Percentiles rank a stretch among this genome's conserved stretches.
These are phyloP conservation scores for Pollenia labialis DNA, from an alignment of 2,888 invertebrate species.

Conservation along the genomic window DNA sequence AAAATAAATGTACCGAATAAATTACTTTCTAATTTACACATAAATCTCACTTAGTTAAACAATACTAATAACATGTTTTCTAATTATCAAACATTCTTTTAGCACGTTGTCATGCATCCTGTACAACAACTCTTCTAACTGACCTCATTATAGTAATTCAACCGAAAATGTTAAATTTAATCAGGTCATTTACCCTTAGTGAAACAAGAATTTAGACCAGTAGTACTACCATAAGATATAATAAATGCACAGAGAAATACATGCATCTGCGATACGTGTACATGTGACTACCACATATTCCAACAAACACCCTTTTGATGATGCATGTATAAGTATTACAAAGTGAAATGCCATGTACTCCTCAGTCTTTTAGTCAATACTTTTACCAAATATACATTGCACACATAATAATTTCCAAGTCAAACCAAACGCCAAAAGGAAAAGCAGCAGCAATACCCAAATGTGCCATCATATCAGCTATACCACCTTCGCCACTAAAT, in stretches of 20 bases:
- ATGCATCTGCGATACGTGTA: slow-evolving; percentile 31
- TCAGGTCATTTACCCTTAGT: slow-evolving; percentile 72
- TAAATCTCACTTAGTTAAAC: slow-evolving; percentile 26
- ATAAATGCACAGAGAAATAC: slow-evolving; percentile 43
- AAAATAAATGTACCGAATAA: background rate
- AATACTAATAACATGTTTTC: slow-evolving; percentile 33
- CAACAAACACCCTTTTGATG: slow-evolving; percentile 54
- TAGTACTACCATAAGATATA: slow-evolving; percentile 69
- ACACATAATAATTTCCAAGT: slow-evolving; percentile 58
- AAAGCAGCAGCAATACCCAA: slow-evolving; percentile 61
- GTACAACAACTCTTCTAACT: slow-evolving; percentile 43
- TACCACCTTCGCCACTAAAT: slow-evolving; percentile 56
- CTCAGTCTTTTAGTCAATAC: slow-evolving; percentile 47
- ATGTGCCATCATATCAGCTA: slow-evolving; percentile 46
- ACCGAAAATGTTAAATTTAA: slow-evolving; percentile 68
- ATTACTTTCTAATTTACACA: slow-evolving; percentile 46
- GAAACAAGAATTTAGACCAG: slow-evolving; percentile 73
- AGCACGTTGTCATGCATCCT: slow-evolving; percentile 43
- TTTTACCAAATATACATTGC: slow-evolving; percentile 45
- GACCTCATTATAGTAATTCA: slow-evolving; percentile 70
- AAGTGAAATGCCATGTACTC: slow-evolving; percentile 54
- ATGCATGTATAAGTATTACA: slow-evolving; percentile 60
- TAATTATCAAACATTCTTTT: slow-evolving; percentile 37
- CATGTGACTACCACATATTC: slow-evolving; percentile 16
- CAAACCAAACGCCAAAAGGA: slow-evolving; percentile 72